These are phyloP conservation scores for Sander lucioperca DNA, from an alignment of 2,113 vertebrate species.

Conservation along the genomic window DNA sequence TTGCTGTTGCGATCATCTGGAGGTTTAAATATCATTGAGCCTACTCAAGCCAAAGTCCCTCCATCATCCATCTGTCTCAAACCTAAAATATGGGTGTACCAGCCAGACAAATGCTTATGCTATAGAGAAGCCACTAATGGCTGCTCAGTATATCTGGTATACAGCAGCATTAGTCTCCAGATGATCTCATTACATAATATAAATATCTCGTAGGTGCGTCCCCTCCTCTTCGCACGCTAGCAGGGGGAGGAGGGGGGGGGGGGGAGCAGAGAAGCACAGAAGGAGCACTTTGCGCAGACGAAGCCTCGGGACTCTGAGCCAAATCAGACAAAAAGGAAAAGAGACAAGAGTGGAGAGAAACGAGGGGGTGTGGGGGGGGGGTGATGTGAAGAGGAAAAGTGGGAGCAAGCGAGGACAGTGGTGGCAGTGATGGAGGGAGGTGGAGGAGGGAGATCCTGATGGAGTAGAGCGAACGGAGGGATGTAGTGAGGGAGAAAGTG, in stretches of 20 bases:
- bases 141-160: constrained; percentile 48
- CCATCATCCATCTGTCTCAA: constrained; percentile 54
- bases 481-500: neutral
- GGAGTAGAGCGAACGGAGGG: neutral
- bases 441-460: neutral
- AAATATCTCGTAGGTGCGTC: constrained; percentile 45
- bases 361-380: neutral
- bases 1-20: constrained; percentile 39
- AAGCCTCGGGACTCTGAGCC: constrained; percentile 40
- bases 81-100: constrained; percentile 19
- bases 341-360: constrained; percentile 50
- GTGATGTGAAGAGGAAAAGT: constrained; percentile 20
- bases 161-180: constrained; percentile 59
- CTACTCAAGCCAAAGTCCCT: constrained; percentile 27
- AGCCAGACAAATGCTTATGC: constrained; percentile 64
- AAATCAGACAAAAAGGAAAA: constrained; percentile 62
- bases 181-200: constrained; percentile 76
- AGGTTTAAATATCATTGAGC: constrained; percentile 47
- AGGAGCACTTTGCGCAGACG: constrained; percentile 53
- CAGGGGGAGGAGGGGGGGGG: constrained; percentile 1
- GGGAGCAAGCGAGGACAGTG: constrained; percentile 39
- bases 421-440: constrained; percentile 22
- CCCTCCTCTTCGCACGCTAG: constrained; percentile 45
- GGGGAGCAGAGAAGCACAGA: constrained; percentile 26
- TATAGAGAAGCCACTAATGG: constrained; percentile 61